Conservation (phyloP, 1,140 invertebrate genomes). For the Aphelinus certus region DNA sequence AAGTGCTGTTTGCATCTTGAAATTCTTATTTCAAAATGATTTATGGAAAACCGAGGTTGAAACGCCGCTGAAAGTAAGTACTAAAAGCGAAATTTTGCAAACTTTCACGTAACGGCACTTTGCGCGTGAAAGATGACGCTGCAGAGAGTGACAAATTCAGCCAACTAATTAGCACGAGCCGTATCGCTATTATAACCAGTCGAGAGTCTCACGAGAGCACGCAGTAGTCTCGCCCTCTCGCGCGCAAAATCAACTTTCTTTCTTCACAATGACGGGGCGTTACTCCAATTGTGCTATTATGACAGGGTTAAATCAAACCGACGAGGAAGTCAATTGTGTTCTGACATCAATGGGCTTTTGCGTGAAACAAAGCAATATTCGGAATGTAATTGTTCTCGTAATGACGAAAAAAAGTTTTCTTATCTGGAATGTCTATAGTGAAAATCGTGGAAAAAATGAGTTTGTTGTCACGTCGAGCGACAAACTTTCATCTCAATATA, state of each 20-base stretch:
- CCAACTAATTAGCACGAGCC: too few species aligned
- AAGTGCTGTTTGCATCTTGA: too few species aligned
- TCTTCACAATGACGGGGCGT: slow-evolving; percentile 37
- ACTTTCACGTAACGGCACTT: too few species aligned
- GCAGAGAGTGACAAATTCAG: too few species aligned
- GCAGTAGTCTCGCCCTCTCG: not conserved
- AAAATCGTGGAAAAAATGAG: slow-evolving; percentile 6
- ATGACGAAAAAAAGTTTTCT: not conserved
- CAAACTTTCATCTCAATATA: too few species aligned
- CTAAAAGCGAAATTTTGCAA: too few species aligned
- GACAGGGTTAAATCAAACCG: slow-evolving; percentile 11
- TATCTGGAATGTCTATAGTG: slow-evolving; percentile 2
- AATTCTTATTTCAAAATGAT: too few species aligned
- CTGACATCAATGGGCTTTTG: slow-evolving; percentile 4
- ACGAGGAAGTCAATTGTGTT: slow-evolving; percentile 36
- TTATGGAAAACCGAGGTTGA: too few species aligned
- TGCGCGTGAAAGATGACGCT: too few species aligned
- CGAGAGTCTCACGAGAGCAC: slow-evolving; percentile 25
- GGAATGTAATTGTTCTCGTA: not conserved
- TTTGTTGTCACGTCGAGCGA: not conserved
- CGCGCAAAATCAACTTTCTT: slow-evolving; percentile 34
- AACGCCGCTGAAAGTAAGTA: too few species aligned
- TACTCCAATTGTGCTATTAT: slow-evolving; percentile 38
- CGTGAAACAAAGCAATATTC: not conserved
- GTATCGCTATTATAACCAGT: too few species aligned